Base-by-base conservation (phyloP, 2,797 vertebrate species). In the Spheniscus humboldti region DNA sequence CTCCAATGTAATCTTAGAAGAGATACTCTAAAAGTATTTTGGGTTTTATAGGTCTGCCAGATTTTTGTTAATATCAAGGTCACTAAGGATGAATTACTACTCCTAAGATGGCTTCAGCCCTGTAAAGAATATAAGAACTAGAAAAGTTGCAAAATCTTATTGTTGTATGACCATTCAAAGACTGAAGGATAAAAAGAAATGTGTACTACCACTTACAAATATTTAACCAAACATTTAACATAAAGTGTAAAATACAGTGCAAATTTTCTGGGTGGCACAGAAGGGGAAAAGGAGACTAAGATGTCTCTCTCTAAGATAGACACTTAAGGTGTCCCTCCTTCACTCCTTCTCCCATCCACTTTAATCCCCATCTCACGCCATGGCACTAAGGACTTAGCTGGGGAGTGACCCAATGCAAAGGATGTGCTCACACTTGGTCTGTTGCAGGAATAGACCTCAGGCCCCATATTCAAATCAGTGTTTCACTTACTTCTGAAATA, bases 51-150 rank as follows among this genome's bases (percentile, higher is more conserved):
- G 47, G 28, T 94, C 79, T 93, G 74, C 52, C 84, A 81, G 57
- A 92, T 47, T 75, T 96, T 92, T 90, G 41, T 88, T 83, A 97
- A 94, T 82, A 82, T 60, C 73, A 60, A 74, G 39, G 24, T 90
- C 37, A 23, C 11, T 57, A n/a, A 73, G n/a, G 33, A 60, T 50
- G 2, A 81, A n/a, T 72, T 71, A 11, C 30, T 73, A 7, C 13
- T 56, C 22, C 4, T 19, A 52, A 72, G 56, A 41, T 83, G 68
- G 52, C 68, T 88, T 94, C 93, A 80, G 64, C 81, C 76, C 81
- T 85, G 35, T 43, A 43, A 97, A 86, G 53, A 64, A 76, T 62
- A 73, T 11, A 69, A 39, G 78, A 94, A 97, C 9, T n/a, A 48
- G 75, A 94, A 95, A 92, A 88, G 68, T 30, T 71, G 6, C 24